Conservation (phyloP, 2,888 invertebrate genomes). For the Drosophila acutilabella region DNA sequence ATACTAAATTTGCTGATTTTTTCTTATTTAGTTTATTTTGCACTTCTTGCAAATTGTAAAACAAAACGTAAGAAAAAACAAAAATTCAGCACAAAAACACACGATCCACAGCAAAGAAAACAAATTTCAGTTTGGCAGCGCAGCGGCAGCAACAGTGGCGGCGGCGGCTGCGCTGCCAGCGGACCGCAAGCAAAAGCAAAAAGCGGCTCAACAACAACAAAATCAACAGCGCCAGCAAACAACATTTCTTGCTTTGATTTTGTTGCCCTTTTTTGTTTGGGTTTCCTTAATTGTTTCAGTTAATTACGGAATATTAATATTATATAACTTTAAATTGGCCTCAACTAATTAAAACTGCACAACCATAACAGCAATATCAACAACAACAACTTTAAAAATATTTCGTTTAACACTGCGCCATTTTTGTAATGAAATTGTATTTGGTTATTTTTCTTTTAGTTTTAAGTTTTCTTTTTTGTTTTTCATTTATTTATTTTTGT, state of each 20-base stretch:
- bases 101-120: slow-evolving; percentile 59
- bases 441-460: slow-evolving; percentile 39
- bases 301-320: slow-evolving; percentile 45
- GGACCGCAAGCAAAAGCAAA: not conserved
- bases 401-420: slow-evolving; percentile 12
- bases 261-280: slow-evolving; percentile 15
- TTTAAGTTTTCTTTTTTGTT: slow-evolving; percentile 24
- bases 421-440: slow-evolving; percentile 46
- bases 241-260: slow-evolving; percentile 19
- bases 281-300: slow-evolving; percentile 32
- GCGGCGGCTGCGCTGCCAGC: slow-evolving; percentile 15
- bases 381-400: slow-evolving; percentile 21
- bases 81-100: slow-evolving; percentile 47
- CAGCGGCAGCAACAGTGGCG: slow-evolving; percentile 11
- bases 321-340: slow-evolving; percentile 45
- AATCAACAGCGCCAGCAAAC: slow-evolving; percentile 36
- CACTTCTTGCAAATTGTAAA: slow-evolving; percentile 35
- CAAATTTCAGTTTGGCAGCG: slow-evolving; percentile 51
- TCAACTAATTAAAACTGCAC: slow-evolving; percentile 36
- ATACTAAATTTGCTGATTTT: slow-evolving; percentile 23
- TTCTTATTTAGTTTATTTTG: slow-evolving; percentile 26
- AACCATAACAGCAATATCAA: slow-evolving; percentile 12
- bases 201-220: slow-evolving; percentile 9
- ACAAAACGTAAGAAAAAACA: slow-evolving; percentile 28
- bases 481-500: slow-evolving; percentile 16